Evolutionary conservation across 92 coral and sea anemone genomes (phyloP).

Genomic region (Desmophyllum pertusum): DNA sequence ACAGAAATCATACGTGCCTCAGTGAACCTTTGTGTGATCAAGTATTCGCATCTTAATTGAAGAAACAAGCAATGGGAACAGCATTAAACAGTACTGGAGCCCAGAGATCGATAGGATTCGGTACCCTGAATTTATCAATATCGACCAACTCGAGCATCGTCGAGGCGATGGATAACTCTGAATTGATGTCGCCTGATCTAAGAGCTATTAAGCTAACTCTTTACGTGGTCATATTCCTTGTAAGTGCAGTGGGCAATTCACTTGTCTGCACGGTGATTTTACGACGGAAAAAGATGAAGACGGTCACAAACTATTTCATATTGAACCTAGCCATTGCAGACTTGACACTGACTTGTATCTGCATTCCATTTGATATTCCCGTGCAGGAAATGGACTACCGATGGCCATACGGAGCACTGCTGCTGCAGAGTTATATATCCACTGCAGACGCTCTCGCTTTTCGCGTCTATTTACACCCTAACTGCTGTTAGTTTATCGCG

Average conservation of each 20-base stretch:
- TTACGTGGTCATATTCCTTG: constrained; percentile 66
- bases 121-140: neutral
- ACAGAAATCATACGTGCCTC: neutral
- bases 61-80: neutral
- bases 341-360: constrained; percentile 70
- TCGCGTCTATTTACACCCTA: constrained; percentile 76
- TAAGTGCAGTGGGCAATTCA: constrained; percentile 77
- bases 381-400: constrained; percentile 67
- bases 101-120: neutral
- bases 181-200: constrained; percentile 21
- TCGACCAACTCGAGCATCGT: neutral
- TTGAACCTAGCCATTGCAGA: constrained; percentile 83
- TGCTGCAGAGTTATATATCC: constrained; percentile 79
- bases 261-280: constrained; percentile 70
- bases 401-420: constrained; percentile 76
- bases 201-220: constrained; percentile 53
- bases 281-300: constrained; percentile 76
- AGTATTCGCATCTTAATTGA: neutral
- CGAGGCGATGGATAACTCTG: neutral
- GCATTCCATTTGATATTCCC: constrained; percentile 80
- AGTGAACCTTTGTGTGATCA: neutral
- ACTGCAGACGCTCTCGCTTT: constrained; percentile 74
- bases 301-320: constrained; percentile 84
- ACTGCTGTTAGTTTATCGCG: constrained; percentile 73
- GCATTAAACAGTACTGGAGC: neutral